Evolutionary conservation across 2,113 vertebrate species (phyloP).

Genomic region (Sinocyclocheilus maitianheensis): DNA sequence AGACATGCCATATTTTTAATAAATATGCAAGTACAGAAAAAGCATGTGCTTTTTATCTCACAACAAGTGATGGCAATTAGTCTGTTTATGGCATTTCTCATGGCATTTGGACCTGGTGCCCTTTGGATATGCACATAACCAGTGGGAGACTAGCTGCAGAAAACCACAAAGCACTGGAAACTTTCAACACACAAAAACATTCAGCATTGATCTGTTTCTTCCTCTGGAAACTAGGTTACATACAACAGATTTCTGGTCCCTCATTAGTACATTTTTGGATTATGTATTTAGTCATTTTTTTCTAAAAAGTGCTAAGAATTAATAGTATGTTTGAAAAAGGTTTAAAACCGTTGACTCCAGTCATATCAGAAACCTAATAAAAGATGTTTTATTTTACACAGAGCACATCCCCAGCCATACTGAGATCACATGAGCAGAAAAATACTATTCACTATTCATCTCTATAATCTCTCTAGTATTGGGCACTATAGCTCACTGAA

Average conservation of each 20-base stretch:
- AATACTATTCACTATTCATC: background rate
- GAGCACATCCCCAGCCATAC: background rate
- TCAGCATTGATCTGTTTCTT: background rate
- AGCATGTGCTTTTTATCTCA: conserved; percentile 8
- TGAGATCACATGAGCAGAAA: background rate
- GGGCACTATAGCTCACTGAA: background rate
- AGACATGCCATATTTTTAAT: background rate
- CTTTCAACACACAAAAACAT: background rate
- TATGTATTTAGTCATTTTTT: background rate
- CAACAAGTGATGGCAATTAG: background rate
- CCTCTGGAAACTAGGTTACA: background rate
- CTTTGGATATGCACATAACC: background rate
- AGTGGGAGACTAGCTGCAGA: background rate
- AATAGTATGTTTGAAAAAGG: background rate
- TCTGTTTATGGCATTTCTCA: background rate
- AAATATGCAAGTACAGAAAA: background rate
- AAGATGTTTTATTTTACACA: background rate
- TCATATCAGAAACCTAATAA: background rate
- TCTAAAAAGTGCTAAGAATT: background rate
- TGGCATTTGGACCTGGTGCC: background rate
- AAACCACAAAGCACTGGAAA: conserved; percentile 3
- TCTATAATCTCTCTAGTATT: background rate
- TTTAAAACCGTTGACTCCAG: background rate
- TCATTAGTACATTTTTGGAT: background rate
- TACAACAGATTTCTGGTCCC: background rate